Conservation (phyloP, 2,113 vertebrate species). For the Formicarius rufipectus region DNA sequence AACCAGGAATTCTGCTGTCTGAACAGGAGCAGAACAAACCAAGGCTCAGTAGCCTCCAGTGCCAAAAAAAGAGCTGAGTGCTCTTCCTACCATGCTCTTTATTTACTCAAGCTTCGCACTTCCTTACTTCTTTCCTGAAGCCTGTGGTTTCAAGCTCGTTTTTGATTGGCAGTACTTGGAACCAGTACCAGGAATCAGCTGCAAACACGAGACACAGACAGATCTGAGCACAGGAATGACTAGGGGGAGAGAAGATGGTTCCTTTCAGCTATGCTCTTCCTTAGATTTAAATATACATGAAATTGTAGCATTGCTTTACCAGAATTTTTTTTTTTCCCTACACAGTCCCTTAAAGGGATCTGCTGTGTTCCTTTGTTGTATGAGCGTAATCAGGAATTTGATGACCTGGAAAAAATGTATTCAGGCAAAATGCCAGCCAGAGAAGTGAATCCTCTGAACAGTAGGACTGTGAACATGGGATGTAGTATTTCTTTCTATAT, state of each 20-base stretch:
- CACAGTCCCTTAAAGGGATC: not conserved
- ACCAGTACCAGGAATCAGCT: not conserved
- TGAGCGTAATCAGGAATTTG: slow-evolving; percentile 8
- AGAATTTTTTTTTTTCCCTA: not conserved
- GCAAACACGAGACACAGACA: not conserved
- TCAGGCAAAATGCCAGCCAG: slow-evolving; percentile 43
- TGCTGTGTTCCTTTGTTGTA: not conserved
- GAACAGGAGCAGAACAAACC: not conserved
- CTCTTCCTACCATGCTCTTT: not conserved
- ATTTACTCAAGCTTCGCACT: not conserved
- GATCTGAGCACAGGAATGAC: not conserved
- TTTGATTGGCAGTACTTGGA: not conserved
- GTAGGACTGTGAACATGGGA: not conserved
- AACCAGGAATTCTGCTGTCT: not conserved
- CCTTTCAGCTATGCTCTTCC: not conserved
- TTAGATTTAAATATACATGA: not conserved
- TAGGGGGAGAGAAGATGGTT: not conserved
- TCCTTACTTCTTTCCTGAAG: not conserved
- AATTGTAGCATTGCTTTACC: not conserved
- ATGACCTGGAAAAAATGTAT: slow-evolving; percentile 51
- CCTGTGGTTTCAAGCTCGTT: not conserved
- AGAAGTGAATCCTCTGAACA: slow-evolving; percentile 6
- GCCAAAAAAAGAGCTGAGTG: not conserved
- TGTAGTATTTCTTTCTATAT: not conserved
- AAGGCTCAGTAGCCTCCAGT: not conserved